Conservation (phyloP, 1,140 invertebrate species). For the Bombus polaris region DNA sequence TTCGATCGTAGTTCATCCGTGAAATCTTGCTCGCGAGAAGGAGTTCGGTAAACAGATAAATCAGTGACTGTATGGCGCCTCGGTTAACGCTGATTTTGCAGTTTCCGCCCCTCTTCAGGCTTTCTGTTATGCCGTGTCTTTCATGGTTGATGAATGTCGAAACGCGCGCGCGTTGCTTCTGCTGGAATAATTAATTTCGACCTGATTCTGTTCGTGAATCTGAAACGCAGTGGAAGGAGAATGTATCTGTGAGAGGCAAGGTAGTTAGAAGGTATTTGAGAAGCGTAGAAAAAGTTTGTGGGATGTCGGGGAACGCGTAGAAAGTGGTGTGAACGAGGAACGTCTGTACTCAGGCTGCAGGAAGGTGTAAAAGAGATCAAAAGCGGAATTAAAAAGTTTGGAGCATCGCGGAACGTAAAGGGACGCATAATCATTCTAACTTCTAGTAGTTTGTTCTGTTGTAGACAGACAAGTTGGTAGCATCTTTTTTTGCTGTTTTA, state of each 20-base stretch:
- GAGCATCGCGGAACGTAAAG: not conserved
- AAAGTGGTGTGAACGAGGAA: not conserved
- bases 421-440: slow-evolving; percentile 13
- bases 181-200: slow-evolving; percentile 3
- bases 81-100: slow-evolving; percentile 65
- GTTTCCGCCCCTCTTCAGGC: slow-evolving; percentile 48
- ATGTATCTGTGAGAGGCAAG: too few species aligned
- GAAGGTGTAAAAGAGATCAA: slow-evolving; percentile 15
- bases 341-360: not conserved
- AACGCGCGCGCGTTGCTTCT: not conserved
- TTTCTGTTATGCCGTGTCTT: not conserved
- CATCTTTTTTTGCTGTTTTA: too few species aligned
- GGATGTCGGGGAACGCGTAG: not conserved
- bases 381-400: slow-evolving; percentile 32
- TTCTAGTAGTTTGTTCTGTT: not conserved
- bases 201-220: not conserved
- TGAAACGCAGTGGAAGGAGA: not conserved
- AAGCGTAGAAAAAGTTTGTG: not conserved
- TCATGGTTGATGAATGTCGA: not conserved
- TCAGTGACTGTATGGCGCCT: slow-evolving; percentile 60
- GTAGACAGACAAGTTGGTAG: not conserved
- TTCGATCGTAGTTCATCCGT: slow-evolving; percentile 31
- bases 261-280: not conserved
- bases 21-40: slow-evolving; percentile 51
- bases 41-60: slow-evolving; percentile 74